A percentile compares a stretch with the other conserved stretches of the same genome.
Evolutionary conservation across 2,888 invertebrate genomes (phyloP).

Genomic region (Caenorhabditis doughertyi): DNA sequence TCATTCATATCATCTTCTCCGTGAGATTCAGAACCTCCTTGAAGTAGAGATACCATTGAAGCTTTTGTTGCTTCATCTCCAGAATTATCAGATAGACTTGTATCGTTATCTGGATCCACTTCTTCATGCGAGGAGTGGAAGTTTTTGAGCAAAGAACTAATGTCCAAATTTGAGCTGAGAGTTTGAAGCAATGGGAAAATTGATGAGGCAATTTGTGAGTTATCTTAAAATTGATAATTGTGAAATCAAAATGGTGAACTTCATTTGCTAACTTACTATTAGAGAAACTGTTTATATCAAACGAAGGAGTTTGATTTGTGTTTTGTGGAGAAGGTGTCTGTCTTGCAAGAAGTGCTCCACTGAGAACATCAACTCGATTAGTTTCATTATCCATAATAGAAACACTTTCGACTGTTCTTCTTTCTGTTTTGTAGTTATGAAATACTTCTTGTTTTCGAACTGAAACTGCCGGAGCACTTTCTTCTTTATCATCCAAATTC

Average conservation of each 20-base stretch:
- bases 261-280: constrained; percentile 9
- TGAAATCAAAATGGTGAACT: neutral
- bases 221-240: constrained; percentile 10
- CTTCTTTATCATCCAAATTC: constrained; percentile 22
- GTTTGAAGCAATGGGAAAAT: constrained; percentile 43
- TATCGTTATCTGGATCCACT: constrained; percentile 20
- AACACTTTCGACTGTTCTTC: constrained; percentile 63
- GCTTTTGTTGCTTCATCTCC: constrained; percentile 39
- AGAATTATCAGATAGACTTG: constrained; percentile 37
- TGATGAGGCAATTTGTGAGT: constrained; percentile 20
- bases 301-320: neutral
- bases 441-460: constrained; percentile 66
- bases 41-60: constrained; percentile 37
- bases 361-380: constrained; percentile 68
- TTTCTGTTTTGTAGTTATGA: constrained; percentile 68
- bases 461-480: neutral
- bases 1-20: constrained; percentile 26
- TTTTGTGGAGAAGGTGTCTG: constrained; percentile 50
- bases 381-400: constrained; percentile 71
- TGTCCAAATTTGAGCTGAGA: constrained; percentile 28
- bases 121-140: constrained; percentile 7
- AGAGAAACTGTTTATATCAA: constrained; percentile 16
- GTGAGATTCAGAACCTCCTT: constrained; percentile 22
- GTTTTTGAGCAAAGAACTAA: constrained; percentile 29
- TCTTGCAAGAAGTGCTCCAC: constrained; percentile 58